These are phyloP conservation scores for Pseudomyrmex flavicornis DNA, from an alignment of 1,140 invertebrate species.

Conservation along the genomic window DNA sequence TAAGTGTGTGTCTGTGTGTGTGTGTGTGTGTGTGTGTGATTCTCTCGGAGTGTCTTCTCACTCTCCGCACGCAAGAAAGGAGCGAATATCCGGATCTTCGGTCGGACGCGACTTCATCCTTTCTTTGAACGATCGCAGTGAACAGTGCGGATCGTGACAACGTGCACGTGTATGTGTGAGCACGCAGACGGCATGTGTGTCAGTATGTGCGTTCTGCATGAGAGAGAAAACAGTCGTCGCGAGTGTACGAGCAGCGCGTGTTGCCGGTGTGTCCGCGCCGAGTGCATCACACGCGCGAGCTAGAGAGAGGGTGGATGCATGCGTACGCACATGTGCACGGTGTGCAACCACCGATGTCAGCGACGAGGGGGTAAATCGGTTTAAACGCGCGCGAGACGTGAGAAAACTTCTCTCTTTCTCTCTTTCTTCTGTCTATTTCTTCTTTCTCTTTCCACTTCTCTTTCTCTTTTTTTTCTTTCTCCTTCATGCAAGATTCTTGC, in stretches of 20 bases:
- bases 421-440: not conserved
- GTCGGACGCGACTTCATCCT: not conserved
- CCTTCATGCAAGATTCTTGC: not conserved
- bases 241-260: not conserved
- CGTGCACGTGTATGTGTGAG: not conserved
- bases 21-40: not conserved
- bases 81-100: not conserved
- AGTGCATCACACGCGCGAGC: slow-evolving; percentile 34
- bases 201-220: not conserved
- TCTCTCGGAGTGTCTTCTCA: not conserved
- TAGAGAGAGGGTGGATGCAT: slow-evolving; percentile 51
- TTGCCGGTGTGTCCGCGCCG: slow-evolving; percentile 10
- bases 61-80: not conserved
- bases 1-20: not conserved
- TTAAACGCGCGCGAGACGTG: slow-evolving; percentile 24
- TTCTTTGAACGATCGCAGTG: slow-evolving; percentile 13
- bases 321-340: slow-evolving; percentile 58
- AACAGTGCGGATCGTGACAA: slow-evolving; percentile 14
- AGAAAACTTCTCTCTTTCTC: not conserved
- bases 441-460: not conserved
- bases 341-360: slow-evolving; percentile 33
- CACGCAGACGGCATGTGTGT: not conserved
- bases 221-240: slow-evolving; percentile 8
- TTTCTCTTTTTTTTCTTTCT: slow-evolving; percentile 19
- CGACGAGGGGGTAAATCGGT: slow-evolving; percentile 41